Evolutionary conservation across 2,113 vertebrate genomes (phyloP).

Genomic region (Clarias magur): DNA sequence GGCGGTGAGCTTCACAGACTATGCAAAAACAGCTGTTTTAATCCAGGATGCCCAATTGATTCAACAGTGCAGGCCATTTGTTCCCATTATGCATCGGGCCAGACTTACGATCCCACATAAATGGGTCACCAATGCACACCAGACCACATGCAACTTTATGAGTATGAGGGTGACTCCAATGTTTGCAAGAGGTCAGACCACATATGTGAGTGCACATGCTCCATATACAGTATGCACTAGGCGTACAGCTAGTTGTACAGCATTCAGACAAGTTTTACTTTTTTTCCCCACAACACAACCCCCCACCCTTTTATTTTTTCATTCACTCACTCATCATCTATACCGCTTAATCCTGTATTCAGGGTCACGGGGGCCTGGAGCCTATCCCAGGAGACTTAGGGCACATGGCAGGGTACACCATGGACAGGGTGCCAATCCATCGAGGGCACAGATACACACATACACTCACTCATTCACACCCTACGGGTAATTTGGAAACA

Average conservation of each 20-base stretch:
- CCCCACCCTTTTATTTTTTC: neutral
- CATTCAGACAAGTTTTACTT: neutral
- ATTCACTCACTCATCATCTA: no score
- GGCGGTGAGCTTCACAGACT: neutral
- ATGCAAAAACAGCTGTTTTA: neutral
- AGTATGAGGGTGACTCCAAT: neutral
- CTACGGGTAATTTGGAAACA: no score
- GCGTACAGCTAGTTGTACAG: neutral
- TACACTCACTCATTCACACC: no score
- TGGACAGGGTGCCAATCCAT: no score
- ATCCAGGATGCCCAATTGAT: neutral
- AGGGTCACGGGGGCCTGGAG: no score
- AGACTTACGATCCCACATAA: neutral
- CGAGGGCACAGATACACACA: no score
- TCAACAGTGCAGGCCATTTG: neutral
- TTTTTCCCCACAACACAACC: neutral
- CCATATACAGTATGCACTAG: neutral
- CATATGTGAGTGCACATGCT: neutral
- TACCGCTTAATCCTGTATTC: no score
- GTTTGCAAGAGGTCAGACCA: neutral
- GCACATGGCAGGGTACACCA: no score
- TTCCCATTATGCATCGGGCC: neutral
- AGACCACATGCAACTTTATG: neutral
- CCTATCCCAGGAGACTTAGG: no score
- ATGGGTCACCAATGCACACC: neutral